A percentile compares a stretch with the other conserved stretches of the same genome.
Evolutionary conservation across 2,888 invertebrate genomes (phyloP).

Genomic region (Abrostola triplasia): DNA sequence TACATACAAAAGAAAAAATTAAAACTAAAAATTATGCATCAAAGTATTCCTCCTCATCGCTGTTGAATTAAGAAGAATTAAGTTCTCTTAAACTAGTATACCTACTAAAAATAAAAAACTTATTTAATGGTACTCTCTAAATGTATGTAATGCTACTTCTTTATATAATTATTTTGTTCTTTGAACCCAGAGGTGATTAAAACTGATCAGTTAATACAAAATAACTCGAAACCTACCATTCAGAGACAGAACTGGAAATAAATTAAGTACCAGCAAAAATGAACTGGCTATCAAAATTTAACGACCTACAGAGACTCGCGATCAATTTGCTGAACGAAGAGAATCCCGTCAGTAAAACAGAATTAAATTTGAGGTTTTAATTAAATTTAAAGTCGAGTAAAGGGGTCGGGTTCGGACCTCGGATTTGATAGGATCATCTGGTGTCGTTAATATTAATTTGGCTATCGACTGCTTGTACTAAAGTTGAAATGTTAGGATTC

Average conservation of each 20-base stretch:
- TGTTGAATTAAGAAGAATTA: too few relatives aligned
- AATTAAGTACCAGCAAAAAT: conserved; percentile 44
- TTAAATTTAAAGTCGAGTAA: conserved; percentile 65
- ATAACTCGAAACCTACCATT: conserved; percentile 12
- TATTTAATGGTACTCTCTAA: neutral
- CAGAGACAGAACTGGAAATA: conserved; percentile 20
- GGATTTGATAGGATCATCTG: conserved; percentile 59
- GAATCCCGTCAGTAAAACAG: conserved; percentile 55
- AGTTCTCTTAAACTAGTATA: too few relatives aligned
- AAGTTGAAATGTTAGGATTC: conserved; percentile 30
- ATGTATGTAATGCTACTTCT: neutral
- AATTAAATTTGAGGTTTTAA: conserved; percentile 71
- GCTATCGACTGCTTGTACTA: conserved; percentile 47
- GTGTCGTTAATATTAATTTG: conserved; percentile 57
- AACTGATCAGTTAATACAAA: conserved; percentile 5
- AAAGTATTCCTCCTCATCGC: too few relatives aligned
- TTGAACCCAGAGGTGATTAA: neutral
- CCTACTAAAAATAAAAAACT: neutral
- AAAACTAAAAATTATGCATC: too few relatives aligned
- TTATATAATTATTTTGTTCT: neutral
- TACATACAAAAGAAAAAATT: too few relatives aligned
- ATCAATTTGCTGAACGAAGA: conserved; percentile 58
- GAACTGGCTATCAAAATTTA: conserved; percentile 53
- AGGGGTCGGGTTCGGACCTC: conserved; percentile 50
- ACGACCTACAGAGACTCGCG: conserved; percentile 47